Evolutionary conservation across 2,888 invertebrate species (phyloP).

Genomic region (Noctua janthe): DNA sequence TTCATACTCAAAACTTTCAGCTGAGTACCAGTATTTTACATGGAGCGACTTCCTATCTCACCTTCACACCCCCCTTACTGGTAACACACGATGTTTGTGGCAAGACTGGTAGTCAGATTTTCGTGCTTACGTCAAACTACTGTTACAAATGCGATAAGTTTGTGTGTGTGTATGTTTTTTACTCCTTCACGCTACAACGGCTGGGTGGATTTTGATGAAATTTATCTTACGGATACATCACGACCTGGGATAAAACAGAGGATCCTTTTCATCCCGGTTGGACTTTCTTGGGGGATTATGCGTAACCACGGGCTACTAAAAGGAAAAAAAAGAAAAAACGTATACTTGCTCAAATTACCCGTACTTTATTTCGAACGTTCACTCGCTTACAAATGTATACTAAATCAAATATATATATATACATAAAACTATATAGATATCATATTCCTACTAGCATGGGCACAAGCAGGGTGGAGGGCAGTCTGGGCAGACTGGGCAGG

Average conservation of each 20-base stretch:
- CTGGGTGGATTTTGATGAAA: neutral
- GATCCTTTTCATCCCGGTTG: no score
- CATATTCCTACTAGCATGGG: slow-evolving; percentile 61
- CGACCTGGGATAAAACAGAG: neutral
- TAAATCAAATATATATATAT: slow-evolving; percentile 54
- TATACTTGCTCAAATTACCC: slow-evolving; percentile 72
- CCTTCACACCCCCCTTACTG: neutral
- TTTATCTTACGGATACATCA: neutral
- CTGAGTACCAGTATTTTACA: neutral
- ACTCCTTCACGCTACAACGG: neutral
- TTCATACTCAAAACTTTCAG: neutral
- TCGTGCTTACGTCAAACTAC: neutral
- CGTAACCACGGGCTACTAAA: neutral
- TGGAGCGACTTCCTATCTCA: neutral
- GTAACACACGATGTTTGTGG: no score
- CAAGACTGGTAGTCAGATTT: no score
- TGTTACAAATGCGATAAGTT: neutral
- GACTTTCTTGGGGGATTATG: no score
- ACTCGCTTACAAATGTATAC: slow-evolving; percentile 79
- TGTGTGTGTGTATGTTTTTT: neutral
- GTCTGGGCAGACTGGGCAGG: slow-evolving; percentile 6
- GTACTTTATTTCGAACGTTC: slow-evolving; percentile 79
- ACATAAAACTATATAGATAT: slow-evolving; percentile 63
- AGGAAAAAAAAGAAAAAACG: slow-evolving; percentile 58
- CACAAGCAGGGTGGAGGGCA: slow-evolving; percentile 35